Conservation (phyloP, 2,797 vertebrate species). For the Ceryle rudis region DNA sequence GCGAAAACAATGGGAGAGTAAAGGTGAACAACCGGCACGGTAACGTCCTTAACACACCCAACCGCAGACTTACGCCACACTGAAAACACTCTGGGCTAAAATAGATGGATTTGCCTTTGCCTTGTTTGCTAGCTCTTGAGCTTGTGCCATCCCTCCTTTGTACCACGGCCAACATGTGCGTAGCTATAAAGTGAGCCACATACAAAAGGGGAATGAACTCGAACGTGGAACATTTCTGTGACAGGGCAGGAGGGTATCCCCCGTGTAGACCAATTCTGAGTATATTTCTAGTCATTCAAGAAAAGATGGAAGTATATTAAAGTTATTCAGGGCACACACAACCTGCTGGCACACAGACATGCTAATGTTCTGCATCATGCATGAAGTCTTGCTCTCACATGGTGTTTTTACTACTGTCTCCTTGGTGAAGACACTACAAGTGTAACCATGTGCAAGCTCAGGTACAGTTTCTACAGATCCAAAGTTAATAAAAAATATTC, state of each 20-base stretch:
- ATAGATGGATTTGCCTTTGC: neutral
- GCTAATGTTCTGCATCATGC: neutral
- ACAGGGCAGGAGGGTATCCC: fast-evolving
- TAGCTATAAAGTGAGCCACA: neutral
- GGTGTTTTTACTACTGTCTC: neutral
- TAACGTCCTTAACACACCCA: neutral
- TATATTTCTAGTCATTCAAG: neutral
- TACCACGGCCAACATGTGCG: fast-evolving
- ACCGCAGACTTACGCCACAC: neutral
- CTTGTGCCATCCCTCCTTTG: neutral
- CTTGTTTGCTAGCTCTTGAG: neutral
- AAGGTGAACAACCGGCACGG: neutral
- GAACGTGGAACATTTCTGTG: neutral
- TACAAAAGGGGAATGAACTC: neutral
- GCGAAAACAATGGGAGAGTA: neutral
- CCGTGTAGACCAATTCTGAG: neutral
- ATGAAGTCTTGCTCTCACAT: neutral
- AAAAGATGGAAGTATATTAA: neutral
- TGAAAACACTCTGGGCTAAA: neutral
- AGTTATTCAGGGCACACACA: neutral
- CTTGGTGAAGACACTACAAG: neutral
- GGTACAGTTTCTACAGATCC: neutral
- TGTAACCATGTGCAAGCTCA: neutral
- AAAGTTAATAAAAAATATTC: neutral
- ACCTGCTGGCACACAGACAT: neutral